Base-by-base conservation (phyloP, 37 sponge, comb jelly and placozoan species). In the Oscarella lobularis region DNA sequence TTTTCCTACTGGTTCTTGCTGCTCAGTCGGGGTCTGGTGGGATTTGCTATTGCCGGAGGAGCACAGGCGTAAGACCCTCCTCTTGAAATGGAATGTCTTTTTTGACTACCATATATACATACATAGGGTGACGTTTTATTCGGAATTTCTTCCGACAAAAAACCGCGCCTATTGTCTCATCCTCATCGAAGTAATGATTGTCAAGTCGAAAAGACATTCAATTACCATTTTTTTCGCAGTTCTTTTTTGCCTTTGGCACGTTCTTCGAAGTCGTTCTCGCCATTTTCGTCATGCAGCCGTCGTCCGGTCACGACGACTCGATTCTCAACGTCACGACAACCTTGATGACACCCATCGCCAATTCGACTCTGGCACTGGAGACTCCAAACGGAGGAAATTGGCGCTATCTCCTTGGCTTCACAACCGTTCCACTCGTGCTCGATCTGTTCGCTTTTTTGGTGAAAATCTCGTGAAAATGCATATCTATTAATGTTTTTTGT, bases 81-180 rank as follows among this genome's bases (percentile, higher is more conserved):
- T 48, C 60, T 27, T 27, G 60, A 20, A 27, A 27, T 48, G 60
- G 14, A 27, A 20, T 48, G 60, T 48, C 14, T 48, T 9, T 48
- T 9, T 48, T 9, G 9, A 31, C 3, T 73, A 31, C 4, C 3
- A 5, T 31, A 20, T 2, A 37, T 3, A 37, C 38, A 48, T 48
- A 20, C 20, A 20, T 20, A 48, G 60, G 20, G 77, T 76, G 31
- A 76, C 77, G 2, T 76, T 41, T 35, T 76, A 67, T 48, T 38
- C 77, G 2, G 77, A 76, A 36, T 76, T 76, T 35, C 77, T 76
- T 3, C 77, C 77, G 2, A 40, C 60, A 9, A 76, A n/a, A 6
- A 41, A 6, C 32, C 77, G 77, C 2, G 40, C 77, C 2, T 6
- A 9, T 68, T 76, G 77, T 35, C 40, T 76, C 4, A 48, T 76